phyloP scores from a whole-genome alignment of 2,113 vertebrate genomes.

The Leptosomus discolor region DNA sequence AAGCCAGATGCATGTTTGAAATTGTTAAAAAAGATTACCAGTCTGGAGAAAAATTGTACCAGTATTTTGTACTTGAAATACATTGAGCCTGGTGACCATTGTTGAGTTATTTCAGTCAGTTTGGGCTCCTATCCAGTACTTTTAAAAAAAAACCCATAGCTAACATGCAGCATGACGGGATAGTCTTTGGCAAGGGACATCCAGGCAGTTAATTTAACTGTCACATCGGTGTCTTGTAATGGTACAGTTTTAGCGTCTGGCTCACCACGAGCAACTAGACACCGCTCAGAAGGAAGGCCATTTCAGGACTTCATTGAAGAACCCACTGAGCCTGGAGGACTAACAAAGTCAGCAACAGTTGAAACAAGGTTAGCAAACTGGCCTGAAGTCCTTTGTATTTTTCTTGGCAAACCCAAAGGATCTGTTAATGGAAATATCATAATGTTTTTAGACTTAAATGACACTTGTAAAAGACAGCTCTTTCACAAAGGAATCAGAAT shows the following conservation, averaged over 20 bases:
- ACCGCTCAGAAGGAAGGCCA: background rate
- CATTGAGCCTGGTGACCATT: background rate
- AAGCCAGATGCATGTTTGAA: background rate
- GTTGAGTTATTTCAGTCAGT: slow-evolving; percentile 9
- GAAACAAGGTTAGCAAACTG: background rate
- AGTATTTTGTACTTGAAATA: background rate
- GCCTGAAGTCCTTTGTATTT: background rate
- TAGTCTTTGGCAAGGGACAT: background rate
- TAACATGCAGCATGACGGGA: background rate
- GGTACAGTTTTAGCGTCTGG: slow-evolving; percentile 26
- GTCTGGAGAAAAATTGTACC: background rate
- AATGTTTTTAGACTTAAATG: background rate
- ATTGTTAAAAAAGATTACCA: background rate
- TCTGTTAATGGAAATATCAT: background rate
- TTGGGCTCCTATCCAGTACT: background rate
- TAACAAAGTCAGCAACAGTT: background rate
- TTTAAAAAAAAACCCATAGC: background rate
- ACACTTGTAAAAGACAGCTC: background rate
- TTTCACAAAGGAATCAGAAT: background rate
- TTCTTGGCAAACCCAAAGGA: background rate
- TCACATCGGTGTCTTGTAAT: background rate
- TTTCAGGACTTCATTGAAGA: slow-evolving; percentile 26
- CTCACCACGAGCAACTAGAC: background rate
- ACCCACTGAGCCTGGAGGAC: background rate
- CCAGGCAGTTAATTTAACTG: slow-evolving; percentile 3